A percentile compares a stretch with the other conserved stretches of the same genome.
phyloP scores from a whole-genome alignment of 2,113 vertebrate species.

The Psittacula cyanocephala region DNA sequence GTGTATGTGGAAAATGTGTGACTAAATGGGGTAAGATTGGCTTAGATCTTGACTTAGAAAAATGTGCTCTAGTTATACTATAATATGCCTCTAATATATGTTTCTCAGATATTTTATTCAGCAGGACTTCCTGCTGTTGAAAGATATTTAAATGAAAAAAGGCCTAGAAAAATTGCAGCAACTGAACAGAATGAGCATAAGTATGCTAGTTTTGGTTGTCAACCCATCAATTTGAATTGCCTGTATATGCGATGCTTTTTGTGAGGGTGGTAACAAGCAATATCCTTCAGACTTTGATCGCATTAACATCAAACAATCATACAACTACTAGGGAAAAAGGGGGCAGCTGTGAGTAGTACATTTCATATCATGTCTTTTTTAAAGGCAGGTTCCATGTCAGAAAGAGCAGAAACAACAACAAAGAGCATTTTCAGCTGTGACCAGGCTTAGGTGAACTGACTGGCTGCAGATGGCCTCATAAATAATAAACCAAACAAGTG shows the following conservation, averaged over 20 bases:
- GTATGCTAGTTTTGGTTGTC: neutral
- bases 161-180: neutral
- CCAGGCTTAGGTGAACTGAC: neutral
- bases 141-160: conserved; percentile 19
- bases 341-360: neutral
- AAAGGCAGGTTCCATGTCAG: neutral
- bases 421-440: neutral
- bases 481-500: conserved; percentile 15
- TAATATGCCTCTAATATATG: neutral
- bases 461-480: conserved; percentile 1
- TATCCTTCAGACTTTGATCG: neutral
- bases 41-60: neutral
- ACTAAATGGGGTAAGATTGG: neutral
- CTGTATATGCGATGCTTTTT: neutral
- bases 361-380: neutral
- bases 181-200: neutral
- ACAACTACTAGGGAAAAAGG: neutral
- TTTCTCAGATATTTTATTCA: neutral
- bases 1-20: neutral
- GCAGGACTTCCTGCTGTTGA: neutral
- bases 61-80: neutral
- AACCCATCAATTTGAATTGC: neutral
- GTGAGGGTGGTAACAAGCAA: neutral
- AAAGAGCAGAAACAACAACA: neutral
- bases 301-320: conserved; percentile 1